phyloP scores from a whole-genome alignment of 2,113 vertebrate genomes.

The Hirundichthys speculiger region DNA sequence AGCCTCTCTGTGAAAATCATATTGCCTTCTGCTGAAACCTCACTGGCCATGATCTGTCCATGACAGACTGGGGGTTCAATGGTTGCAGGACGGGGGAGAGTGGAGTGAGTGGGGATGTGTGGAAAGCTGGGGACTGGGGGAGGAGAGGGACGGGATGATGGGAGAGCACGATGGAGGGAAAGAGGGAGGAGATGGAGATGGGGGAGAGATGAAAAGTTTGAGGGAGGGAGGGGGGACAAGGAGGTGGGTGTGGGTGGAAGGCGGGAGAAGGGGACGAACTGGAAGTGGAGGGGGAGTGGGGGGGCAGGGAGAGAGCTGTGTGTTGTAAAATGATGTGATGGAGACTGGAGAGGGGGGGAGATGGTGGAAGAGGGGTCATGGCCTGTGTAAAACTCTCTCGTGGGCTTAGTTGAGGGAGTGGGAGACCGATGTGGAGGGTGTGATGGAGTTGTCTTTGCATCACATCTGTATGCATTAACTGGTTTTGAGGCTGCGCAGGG shows the following conservation, averaged over 20 bases:
- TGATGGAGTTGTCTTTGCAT: slow-evolving; percentile 57
- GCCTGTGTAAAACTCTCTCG: slow-evolving; percentile 58
- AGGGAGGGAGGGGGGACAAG: slow-evolving; percentile 70
- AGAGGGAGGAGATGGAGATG: slow-evolving; percentile 82
- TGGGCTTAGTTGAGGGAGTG: slow-evolving; percentile 31
- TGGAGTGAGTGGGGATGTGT: slow-evolving; percentile 70
- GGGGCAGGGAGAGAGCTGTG: slow-evolving; percentile 80
- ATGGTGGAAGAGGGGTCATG: slow-evolving; percentile 42
- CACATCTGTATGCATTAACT: slow-evolving; percentile 64
- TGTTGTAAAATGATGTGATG: slow-evolving; percentile 88
- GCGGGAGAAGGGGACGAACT: slow-evolving; percentile 71
- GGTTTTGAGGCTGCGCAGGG: slow-evolving; percentile 63
- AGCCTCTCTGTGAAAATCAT: slow-evolving; percentile 54
- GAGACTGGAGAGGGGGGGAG: slow-evolving; percentile 81
- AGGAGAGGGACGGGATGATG: slow-evolving; percentile 80
- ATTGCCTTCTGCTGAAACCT: slow-evolving; percentile 75
- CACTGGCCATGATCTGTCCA: slow-evolving; percentile 64
- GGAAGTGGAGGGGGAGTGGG: slow-evolving; percentile 72
- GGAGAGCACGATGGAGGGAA: slow-evolving; percentile 83
- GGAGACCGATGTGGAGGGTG: slow-evolving; percentile 38
- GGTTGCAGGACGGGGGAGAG: slow-evolving; percentile 79
- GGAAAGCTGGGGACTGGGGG: slow-evolving; percentile 76
- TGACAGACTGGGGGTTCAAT: slow-evolving; percentile 81
- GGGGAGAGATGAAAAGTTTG: slow-evolving; percentile 79
- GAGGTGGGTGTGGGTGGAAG: slow-evolving; percentile 78